Evolutionary conservation across 2,888 invertebrate genomes (phyloP), one percentile per base, ranked within the genome.

Genomic region (Rhodophaea formosa): DNA sequence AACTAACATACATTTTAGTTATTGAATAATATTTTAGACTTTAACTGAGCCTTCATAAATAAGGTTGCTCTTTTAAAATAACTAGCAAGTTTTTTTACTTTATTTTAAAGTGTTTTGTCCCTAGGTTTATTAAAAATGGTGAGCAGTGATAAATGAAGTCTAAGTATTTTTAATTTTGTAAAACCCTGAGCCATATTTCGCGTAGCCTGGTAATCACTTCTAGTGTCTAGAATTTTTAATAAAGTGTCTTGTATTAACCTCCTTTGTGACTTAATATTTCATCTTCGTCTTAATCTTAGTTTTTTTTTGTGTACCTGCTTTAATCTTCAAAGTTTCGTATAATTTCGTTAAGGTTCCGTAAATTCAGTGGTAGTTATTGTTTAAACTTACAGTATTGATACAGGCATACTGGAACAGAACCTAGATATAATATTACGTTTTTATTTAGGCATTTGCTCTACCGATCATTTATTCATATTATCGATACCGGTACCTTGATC

Each of bases 121-220:
- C 45, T 45, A 17, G 32, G 8, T 45, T 45, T 12, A 45, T 30
- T 45, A 42, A n/a, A 53, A 44, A 32, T 8, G 16, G 7, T 16
- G 15, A 35, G 3, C 2, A 35, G 8, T 45, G 45, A 55, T 46
- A 45, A 55, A 55, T 55, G 45, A 45, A 15, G 16, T 44, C 45
- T 35, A 17, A 55, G 46, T 32, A 46, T 45, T 55, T 55, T 55
- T 3, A 55, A 35, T 55, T 17, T 35, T 5, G 16, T 12, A 35
- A 46, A 55, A 55, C 35, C 32, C 16, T 12, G n/a, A 45, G 32
- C 35, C 29, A 45, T 55, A 53, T 55, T 45, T 55, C 35, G 46
- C 16, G 16, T 15, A 10, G 42, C 16, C 16, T 17, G 32, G 30
- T 12, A 30, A 16, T 35, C 8, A 32, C 14, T 55, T 54, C 16